phyloP scores from a whole-genome alignment of 2,797 vertebrate genomes.

The Borostomias antarcticus region DNA sequence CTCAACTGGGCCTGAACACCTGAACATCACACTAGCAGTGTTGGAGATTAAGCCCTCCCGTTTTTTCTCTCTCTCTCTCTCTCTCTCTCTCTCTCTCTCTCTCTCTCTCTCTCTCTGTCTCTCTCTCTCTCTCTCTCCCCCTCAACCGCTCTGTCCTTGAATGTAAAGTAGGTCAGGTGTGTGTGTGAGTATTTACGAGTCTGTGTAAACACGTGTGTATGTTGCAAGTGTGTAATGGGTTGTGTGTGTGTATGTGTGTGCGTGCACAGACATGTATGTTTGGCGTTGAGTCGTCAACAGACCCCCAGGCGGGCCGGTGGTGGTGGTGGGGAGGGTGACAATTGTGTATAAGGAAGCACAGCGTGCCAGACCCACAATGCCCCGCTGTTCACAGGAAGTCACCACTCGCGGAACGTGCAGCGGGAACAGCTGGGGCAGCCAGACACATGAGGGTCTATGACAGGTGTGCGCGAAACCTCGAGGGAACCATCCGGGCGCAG shows the following conservation, averaged over 20 bases:
- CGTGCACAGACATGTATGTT: not conserved
- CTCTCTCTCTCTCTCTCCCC: not conserved
- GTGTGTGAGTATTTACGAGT: not conserved
- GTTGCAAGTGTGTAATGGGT: not conserved
- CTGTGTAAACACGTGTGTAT: not conserved
- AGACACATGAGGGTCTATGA: conserved; percentile 49
- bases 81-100: not conserved
- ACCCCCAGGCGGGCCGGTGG: conserved; percentile 29
- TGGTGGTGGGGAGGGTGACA: not conserved
- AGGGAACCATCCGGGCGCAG: conserved; percentile 27
- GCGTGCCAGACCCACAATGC: conserved; percentile 44
- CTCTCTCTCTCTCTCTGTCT: not conserved
- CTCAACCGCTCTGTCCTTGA: not conserved
- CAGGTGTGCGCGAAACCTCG: conserved; percentile 61
- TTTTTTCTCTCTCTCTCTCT: conserved; percentile 21
- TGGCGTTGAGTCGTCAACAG: conserved; percentile 16
- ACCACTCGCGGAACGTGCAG: conserved; percentile 58
- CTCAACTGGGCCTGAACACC: conserved; percentile 17
- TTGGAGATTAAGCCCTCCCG: conserved; percentile 40
- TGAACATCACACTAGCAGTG: conserved; percentile 53
- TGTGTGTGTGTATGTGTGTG: not conserved
- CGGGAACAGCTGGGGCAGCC: conserved; percentile 55
- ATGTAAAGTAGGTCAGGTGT: conserved; percentile 6
- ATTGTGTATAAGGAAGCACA: conserved; percentile 33
- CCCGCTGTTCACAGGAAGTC: conserved; percentile 46